phyloP scores from a whole-genome alignment of 2,113 vertebrate genomes.

The Nibea coibor region DNA sequence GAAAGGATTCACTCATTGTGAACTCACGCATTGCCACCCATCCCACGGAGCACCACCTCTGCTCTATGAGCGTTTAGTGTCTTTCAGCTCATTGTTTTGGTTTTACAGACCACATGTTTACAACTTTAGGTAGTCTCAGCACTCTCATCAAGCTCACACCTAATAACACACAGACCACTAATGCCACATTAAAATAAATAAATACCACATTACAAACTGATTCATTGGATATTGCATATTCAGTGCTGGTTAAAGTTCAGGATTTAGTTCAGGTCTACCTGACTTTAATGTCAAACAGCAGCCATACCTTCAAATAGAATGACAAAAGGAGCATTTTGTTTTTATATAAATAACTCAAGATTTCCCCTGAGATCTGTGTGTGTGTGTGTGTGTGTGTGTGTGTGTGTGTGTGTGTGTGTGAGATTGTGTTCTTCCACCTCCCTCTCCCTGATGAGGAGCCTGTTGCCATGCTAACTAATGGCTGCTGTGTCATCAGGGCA shows the following conservation, averaged over 20 bases:
- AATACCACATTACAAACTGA: no score
- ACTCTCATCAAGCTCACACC: no score
- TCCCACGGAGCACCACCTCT: no score
- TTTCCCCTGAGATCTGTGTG: constrained; percentile 15
- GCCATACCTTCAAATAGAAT: background rate
- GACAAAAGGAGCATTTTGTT: constrained; percentile 7
- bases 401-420: constrained; percentile 9
- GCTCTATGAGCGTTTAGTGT: no score
- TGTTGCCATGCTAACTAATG: constrained; percentile 42
- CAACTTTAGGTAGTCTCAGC: no score
- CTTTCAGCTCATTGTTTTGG: no score
- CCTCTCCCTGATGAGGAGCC: constrained; percentile 12
- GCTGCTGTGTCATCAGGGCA: constrained; percentile 18
- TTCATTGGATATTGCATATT: no score
- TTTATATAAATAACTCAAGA: background rate
- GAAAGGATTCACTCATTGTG: no score
- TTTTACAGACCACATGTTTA: no score
- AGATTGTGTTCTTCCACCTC: background rate
- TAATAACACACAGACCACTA: no score
- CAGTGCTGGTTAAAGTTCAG: background rate
- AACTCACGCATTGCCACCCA: no score
- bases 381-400: constrained; percentile 11
- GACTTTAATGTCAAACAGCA: background rate
- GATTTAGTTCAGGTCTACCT: background rate
- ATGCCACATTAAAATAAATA: no score